phyloP scores from a whole-genome alignment of 2,113 vertebrate species.

The Ceuthmochares aereus region DNA sequence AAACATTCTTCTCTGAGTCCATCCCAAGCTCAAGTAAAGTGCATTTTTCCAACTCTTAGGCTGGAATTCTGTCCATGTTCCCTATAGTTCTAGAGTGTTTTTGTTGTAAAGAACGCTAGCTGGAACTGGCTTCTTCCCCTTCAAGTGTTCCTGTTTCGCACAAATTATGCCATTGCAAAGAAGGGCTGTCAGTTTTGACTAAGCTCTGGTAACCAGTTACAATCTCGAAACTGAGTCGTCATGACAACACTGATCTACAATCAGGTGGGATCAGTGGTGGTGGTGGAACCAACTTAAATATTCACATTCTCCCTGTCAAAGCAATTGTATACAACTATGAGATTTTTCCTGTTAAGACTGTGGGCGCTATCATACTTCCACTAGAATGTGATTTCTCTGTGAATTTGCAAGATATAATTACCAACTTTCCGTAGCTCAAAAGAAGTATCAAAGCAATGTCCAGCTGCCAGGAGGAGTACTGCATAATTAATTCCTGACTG shows the following conservation, averaged over 20 bases:
- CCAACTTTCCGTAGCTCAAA: constrained; percentile 99
- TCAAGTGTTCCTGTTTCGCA: neutral
- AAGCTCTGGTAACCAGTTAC: neutral
- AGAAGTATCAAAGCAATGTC: constrained; percentile 96
- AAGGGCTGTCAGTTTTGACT: neutral
- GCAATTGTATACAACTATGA: neutral
- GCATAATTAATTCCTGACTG: constrained; percentile 99
- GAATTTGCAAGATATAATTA: constrained; percentile 79
- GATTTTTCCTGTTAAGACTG: neutral
- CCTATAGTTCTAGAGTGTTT: neutral
- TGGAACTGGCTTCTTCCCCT: neutral
- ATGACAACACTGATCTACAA: neutral
- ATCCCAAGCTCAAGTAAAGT: neutral
- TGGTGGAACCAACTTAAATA: neutral
- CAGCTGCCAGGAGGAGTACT: constrained; percentile 92
- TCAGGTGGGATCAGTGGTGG: neutral
- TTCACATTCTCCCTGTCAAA: neutral
- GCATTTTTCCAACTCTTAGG: neutral
- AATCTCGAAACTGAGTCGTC: neutral
- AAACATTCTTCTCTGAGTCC: neutral
- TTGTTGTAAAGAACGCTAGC: neutral
- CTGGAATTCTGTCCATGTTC: neutral
- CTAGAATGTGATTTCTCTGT: constrained; percentile 12
- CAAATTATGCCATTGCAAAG: neutral
- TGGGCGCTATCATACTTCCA: neutral